phyloP scores from a whole-genome alignment of 2,797 vertebrate genomes.

The Enteromius unitaeniatus region DNA sequence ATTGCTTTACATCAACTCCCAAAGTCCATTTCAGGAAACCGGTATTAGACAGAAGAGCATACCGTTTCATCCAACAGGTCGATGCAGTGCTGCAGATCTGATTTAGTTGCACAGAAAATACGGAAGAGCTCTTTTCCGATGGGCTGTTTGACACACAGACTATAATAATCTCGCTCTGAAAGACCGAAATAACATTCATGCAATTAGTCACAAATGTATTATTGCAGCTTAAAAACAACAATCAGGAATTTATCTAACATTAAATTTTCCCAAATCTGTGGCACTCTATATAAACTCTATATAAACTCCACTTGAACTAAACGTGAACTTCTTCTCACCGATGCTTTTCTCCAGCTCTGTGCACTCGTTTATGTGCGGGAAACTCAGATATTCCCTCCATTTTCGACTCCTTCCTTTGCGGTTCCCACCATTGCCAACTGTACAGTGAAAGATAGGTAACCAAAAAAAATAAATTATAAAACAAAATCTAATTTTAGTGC shows the following conservation, averaged over 20 bases:
- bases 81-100: slow-evolving; percentile 75
- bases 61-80: slow-evolving; percentile 81
- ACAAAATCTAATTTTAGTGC: too few species aligned
- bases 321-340: slow-evolving; percentile 72
- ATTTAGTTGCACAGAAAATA: slow-evolving; percentile 79
- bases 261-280: too few species aligned
- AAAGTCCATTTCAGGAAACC: not conserved
- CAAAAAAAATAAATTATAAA: not conserved
- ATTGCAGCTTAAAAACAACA: not conserved
- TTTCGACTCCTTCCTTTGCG: slow-evolving; percentile 90
- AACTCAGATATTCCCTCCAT: slow-evolving; percentile 92
- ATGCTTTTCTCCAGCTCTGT: slow-evolving; percentile 81
- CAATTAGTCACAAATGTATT: not conserved
- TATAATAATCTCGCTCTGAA: slow-evolving; percentile 81
- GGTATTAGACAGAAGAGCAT: slow-evolving; percentile 34
- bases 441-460: slow-evolving; percentile 15
- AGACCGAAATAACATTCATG: slow-evolving; percentile 12
- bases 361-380: slow-evolving; percentile 91
- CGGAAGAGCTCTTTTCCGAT: slow-evolving; percentile 83
- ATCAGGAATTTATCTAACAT: not conserved
- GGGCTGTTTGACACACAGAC: slow-evolving; percentile 83
- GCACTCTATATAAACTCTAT: too few species aligned
- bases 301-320: too few species aligned
- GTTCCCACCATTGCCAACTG: slow-evolving; percentile 83
- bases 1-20: too few species aligned